Evolutionary conservation across 2,113 vertebrate genomes (phyloP).

Genomic region (Grallaria varia): DNA sequence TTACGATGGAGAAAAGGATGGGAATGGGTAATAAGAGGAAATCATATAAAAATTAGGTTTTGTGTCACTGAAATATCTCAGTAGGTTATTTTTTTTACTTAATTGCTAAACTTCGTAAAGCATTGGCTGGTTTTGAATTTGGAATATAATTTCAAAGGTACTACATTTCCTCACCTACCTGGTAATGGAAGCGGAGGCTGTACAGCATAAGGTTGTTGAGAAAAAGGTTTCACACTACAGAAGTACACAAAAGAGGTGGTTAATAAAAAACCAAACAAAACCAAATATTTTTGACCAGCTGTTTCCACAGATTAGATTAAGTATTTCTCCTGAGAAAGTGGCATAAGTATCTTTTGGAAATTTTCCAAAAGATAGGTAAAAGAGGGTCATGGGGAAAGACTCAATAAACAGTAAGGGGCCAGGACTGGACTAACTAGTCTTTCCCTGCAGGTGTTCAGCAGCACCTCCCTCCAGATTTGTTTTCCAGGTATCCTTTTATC

Average conservation of each 20-base stretch:
- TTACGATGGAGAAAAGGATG: background rate
- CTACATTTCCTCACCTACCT: conserved; percentile 74
- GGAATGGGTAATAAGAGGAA: background rate
- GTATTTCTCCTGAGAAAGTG: background rate
- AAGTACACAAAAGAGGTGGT: conserved; percentile 19
- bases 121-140: background rate
- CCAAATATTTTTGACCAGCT: background rate
- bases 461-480: background rate
- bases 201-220: conserved; percentile 88
- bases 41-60: background rate
- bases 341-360: background rate
- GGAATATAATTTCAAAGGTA: background rate
- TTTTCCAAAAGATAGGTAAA: too few relatives aligned
- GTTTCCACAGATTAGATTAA: background rate
- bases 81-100: background rate
- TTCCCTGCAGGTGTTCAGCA: background rate
- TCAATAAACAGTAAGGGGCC: background rate
- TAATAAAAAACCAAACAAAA: background rate
- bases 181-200: conserved; percentile 85
- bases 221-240: conserved; percentile 92
- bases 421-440: background rate
- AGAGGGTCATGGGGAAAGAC: background rate
- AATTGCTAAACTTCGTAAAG: background rate
- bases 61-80: background rate
- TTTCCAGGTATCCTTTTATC: background rate